These are phyloP conservation scores for Ranitomeya variabilis DNA, from an alignment of 2,113 vertebrate genomes.

Conservation along the genomic window DNA sequence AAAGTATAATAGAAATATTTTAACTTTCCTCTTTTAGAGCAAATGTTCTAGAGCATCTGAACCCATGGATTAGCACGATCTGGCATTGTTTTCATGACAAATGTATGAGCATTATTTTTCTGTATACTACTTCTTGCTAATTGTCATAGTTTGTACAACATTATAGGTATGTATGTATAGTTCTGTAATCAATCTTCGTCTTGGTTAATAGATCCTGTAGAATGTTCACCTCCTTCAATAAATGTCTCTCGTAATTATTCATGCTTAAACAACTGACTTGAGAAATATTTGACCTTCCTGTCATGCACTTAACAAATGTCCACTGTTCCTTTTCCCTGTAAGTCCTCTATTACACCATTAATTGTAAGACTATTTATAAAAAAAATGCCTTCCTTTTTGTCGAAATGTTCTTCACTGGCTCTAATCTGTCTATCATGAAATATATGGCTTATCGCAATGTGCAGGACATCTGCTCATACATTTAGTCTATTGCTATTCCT, in stretches of 20 bases:
- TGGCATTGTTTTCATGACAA: background rate
- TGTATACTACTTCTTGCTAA: background rate
- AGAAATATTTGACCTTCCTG: constrained; percentile 49
- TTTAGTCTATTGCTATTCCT: background rate
- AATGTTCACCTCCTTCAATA: constrained; percentile 35
- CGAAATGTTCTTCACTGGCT: background rate
- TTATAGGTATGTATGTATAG: constrained; percentile 14
- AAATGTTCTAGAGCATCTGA: background rate
- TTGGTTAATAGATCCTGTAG: constrained; percentile 32
- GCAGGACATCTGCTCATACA: background rate
- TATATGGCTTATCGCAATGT: background rate
- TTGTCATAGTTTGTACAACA: constrained; percentile 28
- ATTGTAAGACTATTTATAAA: background rate
- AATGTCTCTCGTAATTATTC: constrained; percentile 42
- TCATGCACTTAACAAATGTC: constrained; percentile 38
- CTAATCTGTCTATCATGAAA: background rate
- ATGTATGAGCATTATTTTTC: background rate
- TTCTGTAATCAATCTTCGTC: constrained; percentile 1
- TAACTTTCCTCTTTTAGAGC: background rate
- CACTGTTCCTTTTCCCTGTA: constrained; percentile 23
- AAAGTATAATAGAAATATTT: background rate
- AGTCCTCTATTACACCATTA: constrained; percentile 19
- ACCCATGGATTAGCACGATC: background rate
- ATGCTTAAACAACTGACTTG: constrained; percentile 38
- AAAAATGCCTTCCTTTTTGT: background rate